These are phyloP conservation scores for Oligia strigilis DNA, from an alignment of 2,888 invertebrate genomes.

Conservation along the genomic window DNA sequence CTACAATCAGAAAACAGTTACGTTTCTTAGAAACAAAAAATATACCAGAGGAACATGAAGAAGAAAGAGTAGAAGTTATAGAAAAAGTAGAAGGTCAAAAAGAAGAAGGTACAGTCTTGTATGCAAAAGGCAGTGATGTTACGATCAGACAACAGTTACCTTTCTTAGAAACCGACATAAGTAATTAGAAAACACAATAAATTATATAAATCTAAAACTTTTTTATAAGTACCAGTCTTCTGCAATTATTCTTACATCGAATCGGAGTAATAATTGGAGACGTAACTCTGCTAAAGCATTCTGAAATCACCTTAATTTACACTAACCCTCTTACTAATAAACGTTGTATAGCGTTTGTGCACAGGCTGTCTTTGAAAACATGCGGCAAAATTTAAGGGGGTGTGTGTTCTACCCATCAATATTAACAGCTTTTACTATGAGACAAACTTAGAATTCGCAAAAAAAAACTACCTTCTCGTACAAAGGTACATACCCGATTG, in stretches of 20 bases:
- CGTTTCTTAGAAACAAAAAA: conserved; percentile 61
- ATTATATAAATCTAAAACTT: background rate
- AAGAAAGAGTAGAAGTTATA: background rate
- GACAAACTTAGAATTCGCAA: no score
- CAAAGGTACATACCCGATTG: no score
- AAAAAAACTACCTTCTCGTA: no score
- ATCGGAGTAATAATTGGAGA: background rate
- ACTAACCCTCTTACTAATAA: no score
- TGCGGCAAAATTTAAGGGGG: no score
- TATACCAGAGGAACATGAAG: background rate
- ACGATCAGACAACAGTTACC: conserved; percentile 45
- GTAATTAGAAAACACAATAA: conserved; percentile 43
- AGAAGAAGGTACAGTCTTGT: conserved; percentile 8
- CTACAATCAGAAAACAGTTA: conserved; percentile 32
- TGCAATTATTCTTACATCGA: background rate
- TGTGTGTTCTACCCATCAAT: no score
- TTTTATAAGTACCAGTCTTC: background rate
- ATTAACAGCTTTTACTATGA: no score
- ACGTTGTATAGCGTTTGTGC: no score
- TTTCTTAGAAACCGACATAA: conserved; percentile 62
- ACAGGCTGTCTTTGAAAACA: no score
- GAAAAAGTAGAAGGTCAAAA: background rate
- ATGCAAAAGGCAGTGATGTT: conserved; percentile 12
- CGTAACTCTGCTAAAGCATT: background rate
- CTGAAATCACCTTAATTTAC: background rate